Conservation (phyloP, 2,113 vertebrate genomes). For the Pterocles burchelli region DNA sequence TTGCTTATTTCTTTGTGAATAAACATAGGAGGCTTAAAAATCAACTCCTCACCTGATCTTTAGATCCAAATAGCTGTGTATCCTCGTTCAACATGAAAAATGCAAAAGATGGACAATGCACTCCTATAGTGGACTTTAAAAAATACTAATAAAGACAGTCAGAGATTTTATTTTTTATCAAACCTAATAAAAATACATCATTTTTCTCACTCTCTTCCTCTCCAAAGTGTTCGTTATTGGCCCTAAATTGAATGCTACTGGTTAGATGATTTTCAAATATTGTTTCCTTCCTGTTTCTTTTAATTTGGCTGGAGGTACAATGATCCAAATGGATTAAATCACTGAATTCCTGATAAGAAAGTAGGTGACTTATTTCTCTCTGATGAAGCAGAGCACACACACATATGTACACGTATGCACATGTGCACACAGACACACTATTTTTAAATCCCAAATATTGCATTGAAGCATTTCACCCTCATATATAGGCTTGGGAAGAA, state of each 20-base stretch:
- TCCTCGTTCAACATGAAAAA: neutral
- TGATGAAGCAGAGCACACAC: neutral
- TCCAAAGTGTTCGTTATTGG: neutral
- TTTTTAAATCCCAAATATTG: constrained; percentile 55
- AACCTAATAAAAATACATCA: neutral
- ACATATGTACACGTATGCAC: neutral
- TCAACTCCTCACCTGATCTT: neutral
- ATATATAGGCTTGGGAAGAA: constrained; percentile 71
- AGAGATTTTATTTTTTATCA: neutral
- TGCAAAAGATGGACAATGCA: neutral
- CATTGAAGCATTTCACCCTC: constrained; percentile 60
- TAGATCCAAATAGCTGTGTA: neutral
- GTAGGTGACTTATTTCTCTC: neutral
- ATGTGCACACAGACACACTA: neutral
- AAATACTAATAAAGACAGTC: neutral
- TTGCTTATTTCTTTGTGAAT: neutral
- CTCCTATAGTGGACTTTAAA: neutral
- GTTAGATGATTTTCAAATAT: neutral
- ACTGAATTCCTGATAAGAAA: neutral
- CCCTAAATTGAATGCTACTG: neutral
- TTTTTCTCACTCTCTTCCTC: neutral
- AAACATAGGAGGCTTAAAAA: neutral
- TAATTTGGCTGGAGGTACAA: neutral
- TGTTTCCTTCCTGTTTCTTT: neutral
- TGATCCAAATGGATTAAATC: neutral